Conservation (phyloP, 2,888 invertebrate genomes). For the Poecilobothrus nobilitatus region DNA sequence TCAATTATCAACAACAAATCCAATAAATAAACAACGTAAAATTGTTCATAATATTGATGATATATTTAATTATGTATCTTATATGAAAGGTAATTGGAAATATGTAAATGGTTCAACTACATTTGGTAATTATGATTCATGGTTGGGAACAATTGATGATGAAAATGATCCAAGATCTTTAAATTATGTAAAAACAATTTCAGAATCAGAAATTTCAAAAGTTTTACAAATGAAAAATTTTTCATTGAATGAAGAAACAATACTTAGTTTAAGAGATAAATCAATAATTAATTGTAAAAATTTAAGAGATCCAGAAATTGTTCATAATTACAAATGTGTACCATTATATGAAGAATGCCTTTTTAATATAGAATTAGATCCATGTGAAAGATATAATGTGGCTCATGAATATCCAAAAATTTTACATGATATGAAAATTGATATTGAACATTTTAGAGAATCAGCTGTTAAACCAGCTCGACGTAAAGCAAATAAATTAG, state of each 20-base stretch:
- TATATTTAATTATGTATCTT: conserved; percentile 37
- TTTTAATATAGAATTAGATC: conserved; percentile 48
- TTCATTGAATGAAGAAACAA: conserved; percentile 24
- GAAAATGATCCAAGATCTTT: conserved; percentile 22
- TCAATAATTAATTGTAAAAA: conserved; percentile 31
- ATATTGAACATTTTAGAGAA: conserved; percentile 43
- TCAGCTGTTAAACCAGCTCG: conserved; percentile 42
- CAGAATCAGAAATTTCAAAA: conserved; percentile 20
- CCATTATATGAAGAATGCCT: conserved; percentile 42
- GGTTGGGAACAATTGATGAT: conserved; percentile 23
- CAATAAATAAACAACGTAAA: conserved; percentile 42
- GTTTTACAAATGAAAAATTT: conserved; percentile 15
- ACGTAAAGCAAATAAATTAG: conserved; percentile 45
- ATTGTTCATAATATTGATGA: conserved; percentile 61
- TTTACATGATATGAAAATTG: conserved; percentile 41
- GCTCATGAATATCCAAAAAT: conserved; percentile 32
- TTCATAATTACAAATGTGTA: conserved; percentile 30
- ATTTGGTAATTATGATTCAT: conserved; percentile 24
- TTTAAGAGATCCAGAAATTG: conserved; percentile 17
- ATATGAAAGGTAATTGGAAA: conserved; percentile 25
- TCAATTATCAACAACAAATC: conserved; percentile 47
- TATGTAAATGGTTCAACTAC: conserved; percentile 26
- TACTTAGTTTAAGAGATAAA: conserved; percentile 28
- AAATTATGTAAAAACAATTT: conserved; percentile 21
- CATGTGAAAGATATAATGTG: conserved; percentile 46